Percentiles rank a stretch among this genome's conserved stretches.
Conservation (phyloP, 2,888 invertebrate genomes). For the Nomada ruficornis region DNA sequence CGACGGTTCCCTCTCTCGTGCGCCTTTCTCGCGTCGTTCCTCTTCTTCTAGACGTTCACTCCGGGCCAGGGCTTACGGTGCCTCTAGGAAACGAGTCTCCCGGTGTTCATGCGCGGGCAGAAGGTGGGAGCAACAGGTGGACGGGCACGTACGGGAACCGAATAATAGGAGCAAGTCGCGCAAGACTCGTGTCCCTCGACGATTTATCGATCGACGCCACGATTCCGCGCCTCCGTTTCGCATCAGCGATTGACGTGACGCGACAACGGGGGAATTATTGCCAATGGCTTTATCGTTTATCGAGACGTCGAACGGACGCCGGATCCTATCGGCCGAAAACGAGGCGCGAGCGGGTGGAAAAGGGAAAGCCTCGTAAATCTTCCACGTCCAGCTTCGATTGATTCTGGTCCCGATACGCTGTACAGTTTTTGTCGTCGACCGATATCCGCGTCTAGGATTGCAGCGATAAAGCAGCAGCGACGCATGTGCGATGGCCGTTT, state of each 20-base stretch:
- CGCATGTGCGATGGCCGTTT: slow-evolving; percentile 13
- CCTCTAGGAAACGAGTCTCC: slow-evolving; percentile 64
- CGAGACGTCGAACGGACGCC: too few relatives aligned
- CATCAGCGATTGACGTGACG: neutral
- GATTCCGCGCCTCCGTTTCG: slow-evolving; percentile 3
- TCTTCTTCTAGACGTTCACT: slow-evolving; percentile 35
- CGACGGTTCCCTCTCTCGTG: slow-evolving; percentile 29
- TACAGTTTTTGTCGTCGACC: neutral
- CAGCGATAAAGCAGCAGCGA: neutral
- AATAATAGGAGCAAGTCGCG: slow-evolving; percentile 64
- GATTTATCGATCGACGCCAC: slow-evolving; percentile 37
- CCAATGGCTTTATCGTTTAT: too few relatives aligned
- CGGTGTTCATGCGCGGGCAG: slow-evolving; percentile 46
- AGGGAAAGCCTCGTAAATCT: neutral
- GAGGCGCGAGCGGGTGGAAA: neutral
- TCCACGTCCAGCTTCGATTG: neutral
- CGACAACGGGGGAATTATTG: neutral
- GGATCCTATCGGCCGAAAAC: too few relatives aligned
- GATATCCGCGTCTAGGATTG: neutral
- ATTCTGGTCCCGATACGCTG: neutral
- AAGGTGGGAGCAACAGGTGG: slow-evolving; percentile 79
- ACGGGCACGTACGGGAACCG: slow-evolving; percentile 65
- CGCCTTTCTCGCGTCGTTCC: slow-evolving; percentile 40
- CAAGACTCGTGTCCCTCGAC: slow-evolving; percentile 16
- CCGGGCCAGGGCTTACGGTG: slow-evolving; percentile 56